phyloP scores from a whole-genome alignment of 2,888 invertebrate species.

The Athalia circularis region DNA sequence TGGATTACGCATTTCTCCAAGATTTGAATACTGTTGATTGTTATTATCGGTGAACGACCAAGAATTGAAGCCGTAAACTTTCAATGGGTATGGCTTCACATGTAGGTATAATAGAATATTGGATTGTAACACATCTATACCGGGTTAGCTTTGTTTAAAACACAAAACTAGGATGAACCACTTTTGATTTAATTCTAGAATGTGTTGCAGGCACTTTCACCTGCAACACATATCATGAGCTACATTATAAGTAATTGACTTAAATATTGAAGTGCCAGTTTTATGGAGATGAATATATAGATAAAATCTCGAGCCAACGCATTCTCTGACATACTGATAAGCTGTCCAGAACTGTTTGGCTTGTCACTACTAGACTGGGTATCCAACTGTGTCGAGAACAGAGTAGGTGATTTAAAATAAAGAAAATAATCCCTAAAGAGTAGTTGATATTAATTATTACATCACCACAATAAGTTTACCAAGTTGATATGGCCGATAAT shows the following conservation, averaged over 20 bases:
- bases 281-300: not conserved
- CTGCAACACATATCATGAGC: not conserved
- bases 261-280: not conserved
- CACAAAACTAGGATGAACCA: not conserved
- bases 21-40: conserved; percentile 15
- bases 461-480: too few relatives aligned
- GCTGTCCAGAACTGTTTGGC: too few relatives aligned
- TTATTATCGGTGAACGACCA: conserved; percentile 31
- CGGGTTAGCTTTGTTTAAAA: conserved; percentile 3
- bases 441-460: too few relatives aligned
- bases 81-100: conserved; percentile 32
- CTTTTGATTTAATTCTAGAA: not conserved
- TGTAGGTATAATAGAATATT: conserved; percentile 35
- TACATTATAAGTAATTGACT: not conserved
- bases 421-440: too few relatives aligned
- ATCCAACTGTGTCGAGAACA: too few relatives aligned
- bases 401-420: too few relatives aligned
- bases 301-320: too few relatives aligned
- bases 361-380: too few relatives aligned
- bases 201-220: not conserved
- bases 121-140: conserved; percentile 33
- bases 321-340: not conserved
- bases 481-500: too few relatives aligned
- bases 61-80: conserved; percentile 37
- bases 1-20: not conserved